Evolutionary conservation across 2,113 vertebrate species (phyloP), one percentile per base, ranked within the genome.

Genomic region (Ageneiosus marmoratus): DNA sequence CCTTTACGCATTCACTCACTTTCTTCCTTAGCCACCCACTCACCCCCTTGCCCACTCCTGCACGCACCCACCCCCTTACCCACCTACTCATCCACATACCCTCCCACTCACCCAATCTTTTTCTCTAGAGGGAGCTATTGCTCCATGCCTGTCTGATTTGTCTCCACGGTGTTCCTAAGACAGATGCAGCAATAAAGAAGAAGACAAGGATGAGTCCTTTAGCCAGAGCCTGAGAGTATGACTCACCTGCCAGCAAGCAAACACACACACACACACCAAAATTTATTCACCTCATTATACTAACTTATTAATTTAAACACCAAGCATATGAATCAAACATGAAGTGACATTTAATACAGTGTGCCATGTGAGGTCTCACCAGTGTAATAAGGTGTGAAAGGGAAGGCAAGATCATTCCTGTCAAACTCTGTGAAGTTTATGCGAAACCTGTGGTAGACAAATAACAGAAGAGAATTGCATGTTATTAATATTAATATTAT

Each of bases 391-490:
- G 48, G 92, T 7, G 96, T 98, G 81, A 98, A 1, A 0, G 97
- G 98, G 63, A 96, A 99, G 0, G 94, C 90, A 0, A 99, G 95
- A 0, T 97, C 96, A 29, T 99, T 99, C 75, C 89, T 92, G 88
- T 92, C 96, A n/a, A 96, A 97, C 85, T 97, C 97, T 3, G 95
- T 97, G 37, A 96, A 96, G 90, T 95, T 97, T n/a, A 96, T 93
- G 88, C 95, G 95, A 91, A 95, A 99, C 72, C 98, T 99, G 82
- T 1, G 78, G 20, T 56, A 60, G 2, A 84, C 76, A 75, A 77
- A 7, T 6, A 7, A 24, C 16, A 79, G 37, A 75, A 20, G 58
- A 58, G 3, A 70, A 32, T 9, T 60, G n/a, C 29, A 58, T 24
- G 9, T 44, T 77, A 37, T 46, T 16, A 41, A 77, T n/a, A 44